A percentile compares a stretch with the other conserved stretches of the same genome.
Evolutionary conservation across 2,888 invertebrate genomes (phyloP).

Genomic region (Entomobrya proxima): DNA sequence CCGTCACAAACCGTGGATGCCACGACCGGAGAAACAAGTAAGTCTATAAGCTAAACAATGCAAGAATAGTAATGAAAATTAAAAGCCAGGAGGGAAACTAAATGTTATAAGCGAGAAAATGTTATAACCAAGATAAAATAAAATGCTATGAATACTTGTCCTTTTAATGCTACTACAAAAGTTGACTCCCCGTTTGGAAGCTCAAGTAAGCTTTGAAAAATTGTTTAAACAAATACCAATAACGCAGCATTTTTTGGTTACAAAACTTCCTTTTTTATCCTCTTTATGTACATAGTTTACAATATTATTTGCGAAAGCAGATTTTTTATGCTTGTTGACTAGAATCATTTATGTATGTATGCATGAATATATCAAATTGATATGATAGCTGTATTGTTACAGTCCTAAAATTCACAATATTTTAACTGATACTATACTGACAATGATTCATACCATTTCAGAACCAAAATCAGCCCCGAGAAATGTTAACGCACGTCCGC

Average conservation of each 20-base stretch:
- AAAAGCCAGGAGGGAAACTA: neutral
- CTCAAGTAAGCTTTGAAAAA: slow-evolving; percentile 70
- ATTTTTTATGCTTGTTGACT: no score
- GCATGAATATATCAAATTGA: no score
- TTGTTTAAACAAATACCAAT: neutral
- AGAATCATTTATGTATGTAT: no score
- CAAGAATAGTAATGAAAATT: neutral
- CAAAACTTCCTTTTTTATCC: no score
- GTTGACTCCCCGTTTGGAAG: slow-evolving; percentile 74
- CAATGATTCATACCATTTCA: slow-evolving; percentile 78
- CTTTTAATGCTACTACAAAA: slow-evolving; percentile 64
- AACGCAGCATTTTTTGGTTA: no score
- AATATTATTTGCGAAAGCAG: no score
- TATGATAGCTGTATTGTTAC: no score
- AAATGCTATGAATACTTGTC: slow-evolving; percentile 26
- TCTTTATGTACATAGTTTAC: no score
- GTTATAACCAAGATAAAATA: neutral
- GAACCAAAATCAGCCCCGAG: slow-evolving; percentile 97
- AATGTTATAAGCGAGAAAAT: neutral
- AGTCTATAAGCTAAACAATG: no score
- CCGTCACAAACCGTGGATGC: slow-evolving; percentile 92
- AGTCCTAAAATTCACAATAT: no score
- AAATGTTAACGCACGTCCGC: slow-evolving; percentile 94
- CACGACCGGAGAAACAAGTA: slow-evolving; percentile 97
- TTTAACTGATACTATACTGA: neutral